Conservation (phyloP, 2,113 vertebrate genomes). For the Misgurnus mizolepis region DNA sequence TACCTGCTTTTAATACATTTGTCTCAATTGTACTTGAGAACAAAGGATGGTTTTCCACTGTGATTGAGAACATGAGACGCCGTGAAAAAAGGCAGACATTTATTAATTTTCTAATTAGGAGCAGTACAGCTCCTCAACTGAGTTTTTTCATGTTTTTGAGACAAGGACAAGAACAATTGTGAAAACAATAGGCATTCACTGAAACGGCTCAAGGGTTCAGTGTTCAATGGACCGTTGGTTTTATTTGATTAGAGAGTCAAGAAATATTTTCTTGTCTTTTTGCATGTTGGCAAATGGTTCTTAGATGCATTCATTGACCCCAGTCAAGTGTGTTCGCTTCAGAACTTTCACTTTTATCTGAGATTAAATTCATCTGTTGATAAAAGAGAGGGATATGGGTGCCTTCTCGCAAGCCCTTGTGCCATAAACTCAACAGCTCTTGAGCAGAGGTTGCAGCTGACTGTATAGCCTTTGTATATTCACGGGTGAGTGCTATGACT, state of each 20-base stretch:
- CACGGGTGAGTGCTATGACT: too few species aligned
- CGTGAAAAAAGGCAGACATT: conserved; percentile 42
- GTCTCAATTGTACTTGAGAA: conserved; percentile 5
- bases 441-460: conserved; percentile 15
- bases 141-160: conserved; percentile 18
- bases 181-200: conserved; percentile 42
- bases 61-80: conserved; percentile 36
- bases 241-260: conserved; percentile 27
- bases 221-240: conserved; percentile 2
- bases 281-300: conserved; percentile 16
- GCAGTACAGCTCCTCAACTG: conserved; percentile 9
- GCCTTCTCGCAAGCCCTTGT: neutral
- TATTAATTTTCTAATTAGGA: conserved; percentile 45
- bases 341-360: neutral
- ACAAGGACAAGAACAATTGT: neutral
- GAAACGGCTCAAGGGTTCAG: neutral
- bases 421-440: neutral
- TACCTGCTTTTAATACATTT: neutral
- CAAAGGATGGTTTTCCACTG: conserved; percentile 9
- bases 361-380: conserved; percentile 25
- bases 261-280: conserved; percentile 20
- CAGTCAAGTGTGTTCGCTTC: neutral
- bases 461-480: neutral
- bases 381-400: conserved; percentile 27
- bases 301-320: conserved; percentile 10